phyloP scores from a whole-genome alignment of 2,888 invertebrate genomes.

The Pandemis heparana region DNA sequence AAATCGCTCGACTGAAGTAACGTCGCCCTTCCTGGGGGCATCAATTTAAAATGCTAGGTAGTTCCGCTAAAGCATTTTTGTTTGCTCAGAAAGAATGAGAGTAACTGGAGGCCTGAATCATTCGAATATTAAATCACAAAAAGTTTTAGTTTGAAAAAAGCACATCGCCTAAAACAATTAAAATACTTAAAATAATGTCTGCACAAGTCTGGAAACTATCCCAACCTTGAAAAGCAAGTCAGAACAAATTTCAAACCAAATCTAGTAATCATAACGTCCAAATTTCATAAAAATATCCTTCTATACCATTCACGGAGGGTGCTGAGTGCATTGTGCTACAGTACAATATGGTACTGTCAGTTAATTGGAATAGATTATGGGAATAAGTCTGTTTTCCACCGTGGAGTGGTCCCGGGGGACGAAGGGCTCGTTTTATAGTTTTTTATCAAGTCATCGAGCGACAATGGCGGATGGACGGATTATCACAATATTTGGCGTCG shows the following conservation, averaged over 20 bases:
- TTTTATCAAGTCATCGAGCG: slow-evolving; percentile 84
- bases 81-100: no score
- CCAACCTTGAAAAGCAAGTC: background rate
- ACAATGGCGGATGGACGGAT: slow-evolving; percentile 76
- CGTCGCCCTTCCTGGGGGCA: no score
- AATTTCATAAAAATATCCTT: slow-evolving; percentile 46
- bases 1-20: no score
- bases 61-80: no score
- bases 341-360: slow-evolving; percentile 85
- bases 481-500: slow-evolving; percentile 83
- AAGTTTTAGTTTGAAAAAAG: no score
- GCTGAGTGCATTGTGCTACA: slow-evolving; percentile 80
- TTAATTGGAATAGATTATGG: slow-evolving; percentile 86
- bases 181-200: background rate
- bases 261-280: slow-evolving; percentile 44
- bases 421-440: slow-evolving; percentile 67
- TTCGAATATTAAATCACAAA: no score
- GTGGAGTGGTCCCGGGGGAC: slow-evolving; percentile 75
- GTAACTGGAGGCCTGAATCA: no score
- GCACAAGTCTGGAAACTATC: background rate
- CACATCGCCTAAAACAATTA: background rate
- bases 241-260: slow-evolving; percentile 46
- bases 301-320: slow-evolving; percentile 62
- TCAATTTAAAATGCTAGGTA: no score
- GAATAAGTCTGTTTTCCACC: slow-evolving; percentile 72